Evolutionary conservation across 2,888 invertebrate species (phyloP).

Genomic region (Leucophenga maculata): DNA sequence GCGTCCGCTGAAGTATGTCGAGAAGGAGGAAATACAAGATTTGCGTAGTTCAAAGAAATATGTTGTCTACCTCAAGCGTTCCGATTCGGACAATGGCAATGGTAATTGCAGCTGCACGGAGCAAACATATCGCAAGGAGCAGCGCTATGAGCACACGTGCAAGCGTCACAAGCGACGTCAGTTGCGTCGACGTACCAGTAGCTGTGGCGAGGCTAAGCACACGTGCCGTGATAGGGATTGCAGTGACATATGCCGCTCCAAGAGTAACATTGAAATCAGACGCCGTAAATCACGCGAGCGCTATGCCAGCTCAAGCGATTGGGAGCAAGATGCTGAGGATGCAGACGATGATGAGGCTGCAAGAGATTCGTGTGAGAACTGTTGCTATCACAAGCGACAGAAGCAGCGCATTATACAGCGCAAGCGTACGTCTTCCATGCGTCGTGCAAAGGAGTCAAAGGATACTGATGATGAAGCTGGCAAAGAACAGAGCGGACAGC

Average conservation of each 20-base stretch:
- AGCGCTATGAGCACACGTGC: slow-evolving; percentile 63
- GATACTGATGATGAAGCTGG: slow-evolving; percentile 44
- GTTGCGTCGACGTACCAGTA: slow-evolving; percentile 69
- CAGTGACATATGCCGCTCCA: slow-evolving; percentile 70
- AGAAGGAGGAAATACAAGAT: slow-evolving; percentile 69
- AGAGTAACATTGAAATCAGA: slow-evolving; percentile 71
- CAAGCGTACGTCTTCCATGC: slow-evolving; percentile 64
- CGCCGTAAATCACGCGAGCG: slow-evolving; percentile 65
- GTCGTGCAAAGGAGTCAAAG: slow-evolving; percentile 57
- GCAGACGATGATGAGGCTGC: slow-evolving; percentile 67
- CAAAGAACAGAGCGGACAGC: slow-evolving; percentile 36
- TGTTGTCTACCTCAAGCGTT: slow-evolving; percentile 67
- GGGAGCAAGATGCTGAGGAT: slow-evolving; percentile 58
- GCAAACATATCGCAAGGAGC: slow-evolving; percentile 65
- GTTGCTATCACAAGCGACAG: slow-evolving; percentile 69
- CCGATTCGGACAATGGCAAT: slow-evolving; percentile 62
- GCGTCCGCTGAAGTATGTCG: slow-evolving; percentile 68
- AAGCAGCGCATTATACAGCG: slow-evolving; percentile 72
- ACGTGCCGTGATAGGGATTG: slow-evolving; percentile 54
- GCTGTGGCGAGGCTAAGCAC: slow-evolving; percentile 68
- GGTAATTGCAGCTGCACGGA: slow-evolving; percentile 66
- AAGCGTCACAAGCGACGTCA: slow-evolving; percentile 63
- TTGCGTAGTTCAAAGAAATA: slow-evolving; percentile 68
- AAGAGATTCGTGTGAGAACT: slow-evolving; percentile 74
- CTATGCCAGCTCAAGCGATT: slow-evolving; percentile 66